phyloP scores from a whole-genome alignment of 2,888 invertebrate genomes.

The Limnephilus auricula region DNA sequence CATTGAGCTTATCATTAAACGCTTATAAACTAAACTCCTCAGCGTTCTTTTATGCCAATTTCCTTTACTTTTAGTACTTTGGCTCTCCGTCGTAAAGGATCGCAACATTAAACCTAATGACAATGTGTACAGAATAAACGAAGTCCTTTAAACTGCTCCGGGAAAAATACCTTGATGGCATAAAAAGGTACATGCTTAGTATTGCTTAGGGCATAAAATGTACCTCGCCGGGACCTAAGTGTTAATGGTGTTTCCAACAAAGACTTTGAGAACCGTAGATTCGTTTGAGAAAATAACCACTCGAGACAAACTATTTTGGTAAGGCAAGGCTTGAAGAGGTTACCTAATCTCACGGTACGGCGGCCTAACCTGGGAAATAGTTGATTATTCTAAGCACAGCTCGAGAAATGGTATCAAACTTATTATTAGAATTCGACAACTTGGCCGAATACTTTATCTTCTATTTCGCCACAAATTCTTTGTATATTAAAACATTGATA shows the following conservation, averaged over 20 bases:
- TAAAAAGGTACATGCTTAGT: neutral
- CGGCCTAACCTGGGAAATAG: neutral
- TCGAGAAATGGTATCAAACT: neutral
- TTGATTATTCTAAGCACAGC: neutral
- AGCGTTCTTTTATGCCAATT: neutral
- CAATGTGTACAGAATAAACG: slow-evolving; percentile 25
- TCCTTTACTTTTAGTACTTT: slow-evolving; percentile 30
- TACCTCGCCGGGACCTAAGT: neutral
- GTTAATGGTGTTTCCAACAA: slow-evolving; percentile 16
- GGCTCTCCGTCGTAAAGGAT: slow-evolving; percentile 35
- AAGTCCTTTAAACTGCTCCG: neutral
- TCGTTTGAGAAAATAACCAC: slow-evolving; percentile 36
- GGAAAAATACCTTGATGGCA: neutral
- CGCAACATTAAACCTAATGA: slow-evolving; percentile 41
- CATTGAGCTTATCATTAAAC: neutral
- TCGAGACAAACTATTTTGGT: slow-evolving; percentile 21
- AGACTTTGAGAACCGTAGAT: slow-evolving; percentile 20
- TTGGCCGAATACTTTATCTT: neutral
- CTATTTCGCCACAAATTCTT: neutral
- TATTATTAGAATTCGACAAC: neutral
- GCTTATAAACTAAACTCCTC: slow-evolving; percentile 16
- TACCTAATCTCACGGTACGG: neutral
- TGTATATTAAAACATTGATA: neutral
- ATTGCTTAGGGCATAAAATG: neutral
- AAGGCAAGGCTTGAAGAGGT: neutral